These are phyloP conservation scores for Melikaiella ostensackeni DNA, from an alignment of 2,888 invertebrate genomes.

Conservation along the genomic window DNA sequence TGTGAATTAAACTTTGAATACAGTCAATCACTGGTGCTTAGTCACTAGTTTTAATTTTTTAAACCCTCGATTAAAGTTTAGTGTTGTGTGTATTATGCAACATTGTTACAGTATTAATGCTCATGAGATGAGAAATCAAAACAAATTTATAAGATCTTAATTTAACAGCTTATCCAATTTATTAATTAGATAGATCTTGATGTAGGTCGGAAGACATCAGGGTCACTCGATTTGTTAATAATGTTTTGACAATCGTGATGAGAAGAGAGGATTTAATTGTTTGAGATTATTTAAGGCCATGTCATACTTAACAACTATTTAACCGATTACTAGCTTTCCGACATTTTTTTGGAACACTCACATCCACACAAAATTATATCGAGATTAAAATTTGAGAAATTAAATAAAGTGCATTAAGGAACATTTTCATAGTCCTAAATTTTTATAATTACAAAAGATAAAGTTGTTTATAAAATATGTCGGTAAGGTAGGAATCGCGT, in stretches of 20 bases:
- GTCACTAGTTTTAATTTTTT: neutral
- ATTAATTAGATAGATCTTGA: neutral
- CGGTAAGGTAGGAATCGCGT: too few species aligned
- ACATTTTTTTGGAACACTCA: too few species aligned
- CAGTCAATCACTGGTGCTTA: neutral
- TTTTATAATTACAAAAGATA: too few species aligned
- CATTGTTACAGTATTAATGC: neutral
- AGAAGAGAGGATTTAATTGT: neutral
- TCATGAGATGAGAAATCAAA: neutral
- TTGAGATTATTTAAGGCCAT: too few species aligned
- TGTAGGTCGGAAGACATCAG: neutral
- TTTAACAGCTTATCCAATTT: neutral
- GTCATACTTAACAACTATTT: too few species aligned
- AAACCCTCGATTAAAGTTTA: neutral
- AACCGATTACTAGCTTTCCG: too few species aligned
- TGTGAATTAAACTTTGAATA: neutral
- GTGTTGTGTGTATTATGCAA: neutral
- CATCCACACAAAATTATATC: too few species aligned
- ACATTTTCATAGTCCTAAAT: too few species aligned
- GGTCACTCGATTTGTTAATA: neutral
- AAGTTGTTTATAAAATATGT: too few species aligned
- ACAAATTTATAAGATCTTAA: neutral
- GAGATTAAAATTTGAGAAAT: too few species aligned
- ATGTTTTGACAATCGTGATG: neutral
- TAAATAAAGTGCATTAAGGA: too few species aligned